Evolutionary conservation across 2,888 invertebrate species (phyloP).

Genomic region (Pegoplata infirma): DNA sequence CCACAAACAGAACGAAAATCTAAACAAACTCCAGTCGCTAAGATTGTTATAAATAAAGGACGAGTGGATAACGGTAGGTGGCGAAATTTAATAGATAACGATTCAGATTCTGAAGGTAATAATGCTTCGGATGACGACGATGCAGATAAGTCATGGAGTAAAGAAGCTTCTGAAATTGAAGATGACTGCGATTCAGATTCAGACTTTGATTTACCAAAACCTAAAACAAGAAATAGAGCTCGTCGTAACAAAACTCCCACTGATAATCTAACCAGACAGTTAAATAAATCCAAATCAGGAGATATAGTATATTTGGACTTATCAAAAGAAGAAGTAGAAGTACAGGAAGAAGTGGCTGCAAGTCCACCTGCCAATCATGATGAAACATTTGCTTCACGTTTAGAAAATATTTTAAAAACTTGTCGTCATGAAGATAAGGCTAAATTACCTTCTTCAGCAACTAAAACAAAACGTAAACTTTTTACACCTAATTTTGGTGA

Average conservation of each 20-base stretch:
- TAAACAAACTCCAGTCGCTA: neutral
- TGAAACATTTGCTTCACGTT: conserved; percentile 64
- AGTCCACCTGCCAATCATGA: conserved; percentile 70
- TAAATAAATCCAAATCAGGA: conserved; percentile 43
- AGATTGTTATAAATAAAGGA: conserved; percentile 15
- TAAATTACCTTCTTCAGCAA: conserved; percentile 68
- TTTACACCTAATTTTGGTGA: conserved; percentile 73
- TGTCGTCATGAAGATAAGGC: conserved; percentile 69
- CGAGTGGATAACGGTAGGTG: conserved; percentile 67
- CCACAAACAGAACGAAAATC: conserved; percentile 54
- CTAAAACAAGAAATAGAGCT: neutral
- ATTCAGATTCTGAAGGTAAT: conserved; percentile 65
- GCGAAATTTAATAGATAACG: conserved; percentile 68
- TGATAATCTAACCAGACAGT: conserved; percentile 14
- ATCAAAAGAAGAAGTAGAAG: conserved; percentile 71
- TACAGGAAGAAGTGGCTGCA: conserved; percentile 64
- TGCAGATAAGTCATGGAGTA: conserved; percentile 60
- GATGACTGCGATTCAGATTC: conserved; percentile 21
- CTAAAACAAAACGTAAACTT: conserved; percentile 67
- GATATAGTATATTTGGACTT: conserved; percentile 74
- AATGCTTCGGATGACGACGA: conserved; percentile 72
- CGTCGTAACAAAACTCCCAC: conserved; percentile 11
- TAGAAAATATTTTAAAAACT: conserved; percentile 71
- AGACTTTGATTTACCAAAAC: conserved; percentile 35
- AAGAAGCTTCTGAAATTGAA: conserved; percentile 32